phyloP scores from a whole-genome alignment of 1,140 invertebrate genomes.

The Camponotus vicinus region DNA sequence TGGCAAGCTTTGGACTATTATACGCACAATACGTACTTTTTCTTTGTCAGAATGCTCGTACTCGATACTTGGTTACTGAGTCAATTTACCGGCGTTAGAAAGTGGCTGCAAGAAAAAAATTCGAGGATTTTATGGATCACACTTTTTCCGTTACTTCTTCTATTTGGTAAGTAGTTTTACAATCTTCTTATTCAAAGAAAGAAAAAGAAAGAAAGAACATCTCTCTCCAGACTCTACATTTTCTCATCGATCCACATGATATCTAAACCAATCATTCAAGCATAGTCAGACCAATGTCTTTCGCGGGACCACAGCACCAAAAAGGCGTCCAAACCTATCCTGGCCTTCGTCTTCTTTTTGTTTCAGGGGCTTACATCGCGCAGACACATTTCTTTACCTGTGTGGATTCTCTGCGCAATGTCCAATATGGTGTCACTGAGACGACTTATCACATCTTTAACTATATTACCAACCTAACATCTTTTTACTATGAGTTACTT shows the following conservation, averaged over 20 bases:
- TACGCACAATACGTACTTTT: constrained; percentile 79
- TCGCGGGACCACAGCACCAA: constrained; percentile 53
- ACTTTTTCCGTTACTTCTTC: constrained; percentile 77
- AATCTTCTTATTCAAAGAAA: constrained; percentile 21
- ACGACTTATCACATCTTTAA: constrained; percentile 81
- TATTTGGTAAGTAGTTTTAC: constrained; percentile 78
- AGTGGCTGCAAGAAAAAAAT: constrained; percentile 69
- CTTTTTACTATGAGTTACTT: constrained; percentile 78
- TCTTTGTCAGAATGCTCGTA: constrained; percentile 78
- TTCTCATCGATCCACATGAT: constrained; percentile 53
- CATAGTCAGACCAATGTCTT: constrained; percentile 54
- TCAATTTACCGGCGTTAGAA: constrained; percentile 73
- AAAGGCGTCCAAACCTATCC: constrained; percentile 76
- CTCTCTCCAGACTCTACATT: neutral
- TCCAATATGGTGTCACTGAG: constrained; percentile 80
- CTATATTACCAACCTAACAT: constrained; percentile 76
- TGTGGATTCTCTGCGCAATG: constrained; percentile 83
- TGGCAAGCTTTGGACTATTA: constrained; percentile 69
- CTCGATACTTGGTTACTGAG: constrained; percentile 83
- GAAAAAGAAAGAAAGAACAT: constrained; percentile 21
- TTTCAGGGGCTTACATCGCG: constrained; percentile 85
- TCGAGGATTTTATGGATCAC: constrained; percentile 79
- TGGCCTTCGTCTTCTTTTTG: constrained; percentile 83
- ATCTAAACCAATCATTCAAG: constrained; percentile 23
- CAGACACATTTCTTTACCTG: constrained; percentile 81